Conservation (phyloP, 2,888 invertebrate species). For the Ophioninae sp. region DNA sequence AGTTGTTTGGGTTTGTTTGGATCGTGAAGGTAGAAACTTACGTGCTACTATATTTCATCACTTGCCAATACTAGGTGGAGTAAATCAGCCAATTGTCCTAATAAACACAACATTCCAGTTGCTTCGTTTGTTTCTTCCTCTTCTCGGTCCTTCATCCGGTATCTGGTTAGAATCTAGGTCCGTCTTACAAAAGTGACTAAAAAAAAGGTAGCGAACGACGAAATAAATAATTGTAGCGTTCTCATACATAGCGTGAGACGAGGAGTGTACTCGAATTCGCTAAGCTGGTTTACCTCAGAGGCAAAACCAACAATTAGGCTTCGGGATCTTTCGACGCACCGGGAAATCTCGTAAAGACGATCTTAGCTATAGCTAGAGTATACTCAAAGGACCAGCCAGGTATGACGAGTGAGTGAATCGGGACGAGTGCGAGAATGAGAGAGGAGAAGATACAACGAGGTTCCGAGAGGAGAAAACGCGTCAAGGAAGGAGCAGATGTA, state of each 20-base stretch:
- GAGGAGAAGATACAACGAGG: conserved; percentile 14
- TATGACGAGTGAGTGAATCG: not conserved
- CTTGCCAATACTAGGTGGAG: no score
- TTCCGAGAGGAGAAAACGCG: conserved; percentile 33
- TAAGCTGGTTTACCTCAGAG: conserved; percentile 28
- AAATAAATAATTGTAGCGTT: not conserved
- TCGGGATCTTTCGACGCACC: not conserved
- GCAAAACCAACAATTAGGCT: not conserved
- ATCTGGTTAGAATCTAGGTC: no score
- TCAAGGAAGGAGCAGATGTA: conserved; percentile 72
- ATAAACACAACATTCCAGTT: no score
- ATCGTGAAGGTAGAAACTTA: no score
- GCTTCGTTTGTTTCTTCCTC: no score
- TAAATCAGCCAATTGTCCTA: no score
- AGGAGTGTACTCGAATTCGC: conserved; percentile 17
- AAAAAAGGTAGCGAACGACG: not conserved
- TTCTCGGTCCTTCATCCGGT: no score
- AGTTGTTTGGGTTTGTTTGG: no score
- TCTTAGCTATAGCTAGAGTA: conserved; percentile 27
- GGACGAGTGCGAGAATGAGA: not conserved
- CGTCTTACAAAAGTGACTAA: not conserved
- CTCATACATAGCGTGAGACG: conserved; percentile 7
- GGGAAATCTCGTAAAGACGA: conserved; percentile 49
- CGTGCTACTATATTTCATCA: no score
- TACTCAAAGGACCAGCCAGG: conserved; percentile 20